Percentiles rank a stretch among this genome's conserved stretches.
These are phyloP conservation scores for Philhelius pedissequus DNA, from an alignment of 2,888 invertebrate genomes.

Conservation along the genomic window DNA sequence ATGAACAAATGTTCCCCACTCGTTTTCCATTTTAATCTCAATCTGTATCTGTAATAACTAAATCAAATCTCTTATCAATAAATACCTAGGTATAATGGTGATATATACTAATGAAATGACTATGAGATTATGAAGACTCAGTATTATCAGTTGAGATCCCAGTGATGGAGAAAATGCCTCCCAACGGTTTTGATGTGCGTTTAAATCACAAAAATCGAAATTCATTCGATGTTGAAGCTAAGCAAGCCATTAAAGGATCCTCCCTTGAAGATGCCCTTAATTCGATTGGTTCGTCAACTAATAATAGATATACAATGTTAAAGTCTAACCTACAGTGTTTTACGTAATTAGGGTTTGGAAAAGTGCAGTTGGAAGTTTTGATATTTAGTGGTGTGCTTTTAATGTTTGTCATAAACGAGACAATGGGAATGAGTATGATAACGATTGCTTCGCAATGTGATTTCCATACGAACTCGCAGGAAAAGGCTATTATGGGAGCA, in stretches of 20 bases:
- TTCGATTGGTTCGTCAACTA: slow-evolving; percentile 38
- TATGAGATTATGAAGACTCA: neutral
- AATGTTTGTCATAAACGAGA: slow-evolving; percentile 86
- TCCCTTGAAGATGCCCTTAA: slow-evolving; percentile 41
- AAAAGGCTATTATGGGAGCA: slow-evolving; percentile 83
- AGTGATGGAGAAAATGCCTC: slow-evolving; percentile 46
- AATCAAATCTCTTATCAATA: neutral
- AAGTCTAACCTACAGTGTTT: neutral
- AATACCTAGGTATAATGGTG: too few relatives aligned
- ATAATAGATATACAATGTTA: neutral
- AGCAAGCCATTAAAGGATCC: neutral
- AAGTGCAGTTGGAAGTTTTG: slow-evolving; percentile 82
- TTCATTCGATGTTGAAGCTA: slow-evolving; percentile 12
- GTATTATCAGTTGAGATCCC: neutral
- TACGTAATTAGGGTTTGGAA: slow-evolving; percentile 81
- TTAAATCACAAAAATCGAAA: neutral
- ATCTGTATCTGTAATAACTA: neutral
- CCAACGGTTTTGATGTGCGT: slow-evolving; percentile 22
- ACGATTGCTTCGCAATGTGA: slow-evolving; percentile 86
- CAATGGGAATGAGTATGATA: slow-evolving; percentile 85
- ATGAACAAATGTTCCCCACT: neutral
- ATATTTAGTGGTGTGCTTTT: slow-evolving; percentile 83
- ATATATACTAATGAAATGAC: slow-evolving; percentile 16
- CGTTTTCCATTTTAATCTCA: neutral
- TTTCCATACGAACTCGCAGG: slow-evolving; percentile 80